phyloP scores from a whole-genome alignment of 2,113 vertebrate species.

The Lasiurus cinereus region DNA sequence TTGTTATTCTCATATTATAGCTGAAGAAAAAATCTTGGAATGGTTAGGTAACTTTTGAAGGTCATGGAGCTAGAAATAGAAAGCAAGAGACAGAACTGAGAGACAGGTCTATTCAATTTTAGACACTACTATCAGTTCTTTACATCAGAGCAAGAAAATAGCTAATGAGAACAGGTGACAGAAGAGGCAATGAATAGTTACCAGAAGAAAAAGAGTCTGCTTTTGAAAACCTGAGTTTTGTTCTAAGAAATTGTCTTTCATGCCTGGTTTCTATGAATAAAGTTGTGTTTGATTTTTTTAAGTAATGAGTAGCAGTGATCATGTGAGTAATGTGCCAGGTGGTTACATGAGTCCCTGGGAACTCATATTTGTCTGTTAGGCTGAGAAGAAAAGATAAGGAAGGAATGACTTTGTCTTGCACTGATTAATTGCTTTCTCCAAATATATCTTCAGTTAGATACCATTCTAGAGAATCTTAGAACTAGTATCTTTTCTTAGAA shows the following conservation, averaged over 20 bases:
- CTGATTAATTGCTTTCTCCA: conserved; percentile 51
- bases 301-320: not conserved
- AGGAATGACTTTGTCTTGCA: conserved; percentile 44
- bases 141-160: not conserved
- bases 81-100: not conserved
- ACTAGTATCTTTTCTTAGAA: conserved; percentile 15
- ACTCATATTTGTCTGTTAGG: conserved; percentile 61
- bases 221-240: conserved; percentile 46
- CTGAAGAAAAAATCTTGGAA: not conserved
- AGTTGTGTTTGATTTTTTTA: conserved; percentile 59
- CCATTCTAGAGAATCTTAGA: not conserved
- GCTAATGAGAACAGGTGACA: not conserved
- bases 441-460: conserved; percentile 34
- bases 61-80: not conserved
- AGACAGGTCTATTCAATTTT: not conserved
- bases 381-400: conserved; percentile 65
- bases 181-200: not conserved
- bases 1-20: not conserved
- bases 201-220: not conserved
- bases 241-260: conserved; percentile 33
- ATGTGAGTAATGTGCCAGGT: conserved; percentile 39
- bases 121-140: not conserved
- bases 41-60: not conserved
- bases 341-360: conserved; percentile 30
- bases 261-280: conserved; percentile 24